Conservation (phyloP, 2,888 invertebrate species). For the Orthonevra nobilis region DNA sequence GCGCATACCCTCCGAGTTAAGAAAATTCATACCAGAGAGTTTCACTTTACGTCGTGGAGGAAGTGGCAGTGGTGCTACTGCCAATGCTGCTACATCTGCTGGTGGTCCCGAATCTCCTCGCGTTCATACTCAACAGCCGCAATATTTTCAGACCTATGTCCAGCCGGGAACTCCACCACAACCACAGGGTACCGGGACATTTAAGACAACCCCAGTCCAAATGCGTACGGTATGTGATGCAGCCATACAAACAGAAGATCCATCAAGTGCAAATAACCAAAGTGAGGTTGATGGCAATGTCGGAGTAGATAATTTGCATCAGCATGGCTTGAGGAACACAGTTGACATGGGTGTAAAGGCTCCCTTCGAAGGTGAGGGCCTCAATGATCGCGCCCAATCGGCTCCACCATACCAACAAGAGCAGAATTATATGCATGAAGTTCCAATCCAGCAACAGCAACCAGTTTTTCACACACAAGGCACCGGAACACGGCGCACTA, state of each 20-base stretch:
- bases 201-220: conserved; percentile 75
- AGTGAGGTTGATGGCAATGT: conserved; percentile 76
- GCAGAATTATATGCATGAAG: conserved; percentile 74
- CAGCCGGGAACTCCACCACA: conserved; percentile 67
- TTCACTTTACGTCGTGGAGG: conserved; percentile 76
- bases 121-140: conserved; percentile 64
- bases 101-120: conserved; percentile 70
- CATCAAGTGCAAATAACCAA: conserved; percentile 69
- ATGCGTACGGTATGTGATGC: conserved; percentile 78
- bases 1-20: conserved; percentile 79
- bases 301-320: conserved; percentile 80
- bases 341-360: conserved; percentile 88
- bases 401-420: conserved; percentile 84
- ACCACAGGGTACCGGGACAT: conserved; percentile 66
- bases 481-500: conserved; percentile 71
- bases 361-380: conserved; percentile 81
- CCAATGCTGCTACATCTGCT: conserved; percentile 45
- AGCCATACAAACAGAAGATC: conserved; percentile 80
- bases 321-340: conserved; percentile 88
- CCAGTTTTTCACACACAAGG: conserved; percentile 70
- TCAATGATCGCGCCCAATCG: conserved; percentile 87
- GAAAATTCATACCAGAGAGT: conserved; percentile 79
- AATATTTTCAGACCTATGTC: conserved; percentile 71
- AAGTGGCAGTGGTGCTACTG: conserved; percentile 48
- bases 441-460: conserved; percentile 72